phyloP scores from a whole-genome alignment of 2,113 vertebrate genomes.

The Ptilorrhoa leucosticta region DNA sequence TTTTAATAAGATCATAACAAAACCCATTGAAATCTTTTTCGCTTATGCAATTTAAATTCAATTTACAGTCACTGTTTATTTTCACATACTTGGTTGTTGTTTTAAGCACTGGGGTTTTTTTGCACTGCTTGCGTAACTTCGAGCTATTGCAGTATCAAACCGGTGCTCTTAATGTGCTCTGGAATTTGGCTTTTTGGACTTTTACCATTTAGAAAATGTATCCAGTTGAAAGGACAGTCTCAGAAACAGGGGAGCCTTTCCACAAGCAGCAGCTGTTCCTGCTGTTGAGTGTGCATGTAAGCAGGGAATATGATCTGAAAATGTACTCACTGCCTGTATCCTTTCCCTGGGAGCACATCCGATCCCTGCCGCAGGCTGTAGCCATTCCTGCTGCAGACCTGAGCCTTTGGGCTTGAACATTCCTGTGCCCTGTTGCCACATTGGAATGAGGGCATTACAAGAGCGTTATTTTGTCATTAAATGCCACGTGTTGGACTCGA shows the following conservation, averaged over 20 bases:
- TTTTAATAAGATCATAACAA: slow-evolving; percentile 44
- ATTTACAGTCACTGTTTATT: slow-evolving; percentile 65
- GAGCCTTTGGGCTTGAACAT: not conserved
- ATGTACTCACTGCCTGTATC: not conserved
- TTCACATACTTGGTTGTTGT: slow-evolving; percentile 55
- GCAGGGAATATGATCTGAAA: not conserved
- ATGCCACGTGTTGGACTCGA: accelerated
- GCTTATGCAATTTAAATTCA: slow-evolving; percentile 64
- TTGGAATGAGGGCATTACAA: not conserved
- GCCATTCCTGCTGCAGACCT: not conserved
- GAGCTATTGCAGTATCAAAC: slow-evolving; percentile 27
- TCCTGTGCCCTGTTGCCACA: not conserved
- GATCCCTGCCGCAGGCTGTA: not conserved
- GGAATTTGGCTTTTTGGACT: slow-evolving; percentile 3
- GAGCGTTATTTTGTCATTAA: not conserved
- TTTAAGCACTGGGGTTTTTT: slow-evolving; percentile 1
- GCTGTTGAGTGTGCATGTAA: not conserved
- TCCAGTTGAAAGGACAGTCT: not conserved
- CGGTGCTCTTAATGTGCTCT: slow-evolving; percentile 7
- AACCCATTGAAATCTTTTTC: slow-evolving; percentile 17
- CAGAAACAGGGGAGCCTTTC: not conserved
- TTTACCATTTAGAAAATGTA: not conserved
- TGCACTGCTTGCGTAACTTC: slow-evolving; percentile 37
- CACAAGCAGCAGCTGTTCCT: not conserved
- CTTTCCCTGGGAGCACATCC: not conserved